Evolutionary conservation across 2,797 vertebrate genomes (phyloP), one percentile per base, ranked within the genome.

Genomic region (Neomorphus geoffroyi): DNA sequence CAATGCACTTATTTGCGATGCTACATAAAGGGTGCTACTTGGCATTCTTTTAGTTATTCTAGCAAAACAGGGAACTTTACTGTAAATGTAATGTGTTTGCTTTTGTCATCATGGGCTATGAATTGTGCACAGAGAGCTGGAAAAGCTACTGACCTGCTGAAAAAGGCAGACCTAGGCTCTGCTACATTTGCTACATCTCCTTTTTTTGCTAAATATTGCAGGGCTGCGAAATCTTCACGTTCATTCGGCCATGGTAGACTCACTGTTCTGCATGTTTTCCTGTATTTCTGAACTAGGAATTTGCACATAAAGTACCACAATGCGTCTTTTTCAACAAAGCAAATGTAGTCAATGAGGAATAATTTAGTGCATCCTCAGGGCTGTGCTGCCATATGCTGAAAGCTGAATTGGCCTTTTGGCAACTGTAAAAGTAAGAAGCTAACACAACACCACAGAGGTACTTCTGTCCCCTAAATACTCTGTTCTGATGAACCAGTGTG

Each of bases 11-110:
- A 80, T 96, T 95, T 92, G 66, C 86, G 67, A 33, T 65, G 41
- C 58, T 92, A 57, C 26, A 89, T 79, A 80, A 91, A 72, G 88
- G 60, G 32, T 64, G 11, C 37, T 87, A 45, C 27, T 79, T 93
- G 57, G 4, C 8, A 93, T 93, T 94, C 69, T 88, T 80, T 53
- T 77, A 75, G 74, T 83, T 93, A 74, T 94, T 97, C 81, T 81
- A 92, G 65, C 30, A 88, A 97, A 94, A 90, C 33, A 89, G 58
- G 37, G 70, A 81, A 46, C 18, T 33, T 88, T 86, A 53, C 50
- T 78, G 37, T 79, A 82, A 87, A 88, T 46, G 16, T 94, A 57
- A 30, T n/a, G 7, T 48, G 62, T 82, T 74, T 66, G 60, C 18
- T 75, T 16, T 60, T 83, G 50, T 92, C 54, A 37, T 61, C 69